Evolutionary conservation across 2,888 invertebrate species (phyloP), one percentile per base, ranked within the genome.

Genomic region (Platypus cylindrus): DNA sequence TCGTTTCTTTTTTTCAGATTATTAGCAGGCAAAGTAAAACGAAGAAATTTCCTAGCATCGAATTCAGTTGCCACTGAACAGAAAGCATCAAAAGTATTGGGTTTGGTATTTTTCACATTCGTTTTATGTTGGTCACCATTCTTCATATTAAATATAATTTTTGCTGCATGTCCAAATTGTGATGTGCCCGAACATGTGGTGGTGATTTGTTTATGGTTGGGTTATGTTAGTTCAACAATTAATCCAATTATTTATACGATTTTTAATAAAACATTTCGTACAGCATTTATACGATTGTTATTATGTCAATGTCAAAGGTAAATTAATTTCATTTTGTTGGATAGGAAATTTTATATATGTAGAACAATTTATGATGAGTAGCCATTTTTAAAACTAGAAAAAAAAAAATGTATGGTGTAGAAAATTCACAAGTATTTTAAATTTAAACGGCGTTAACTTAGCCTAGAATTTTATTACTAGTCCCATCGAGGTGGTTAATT

Each of bases 171-270:
- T 53, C 80, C 84, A 1, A 66, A 73, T 34, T 87, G 86, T 56
- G 65, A 73, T 46, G 81, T 85, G 9, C 80, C 84, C 46, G 68
- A 72, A 16, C 73, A 78, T 58, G 73, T 83, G 36, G 79, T 83
- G 41, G 78, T 83, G 53, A 75, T 83, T 32, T 89, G 86, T 52
- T 68, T 90, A 3, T 93, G 91, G 91, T 65, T 93, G 47, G 91
- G 91, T 43, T 91, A 90, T 65, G 81, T 86, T 42, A 86, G 86
- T 31, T 89, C 87, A 14, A 89, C 87, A 43, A 85, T 93, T 59
- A 91, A 93, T 62, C 91, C 91, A 5, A 79, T 91, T 52, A 90
- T 91, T 58, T 91, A 93, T 63, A 91, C 91, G 2, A 76, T 89
- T 34, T 93, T 93, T 68, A 91, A 91, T 63, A 73, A 78, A 46